phyloP scores from a whole-genome alignment of 2,113 vertebrate species.

The Leptobrachium ailaonicum region DNA sequence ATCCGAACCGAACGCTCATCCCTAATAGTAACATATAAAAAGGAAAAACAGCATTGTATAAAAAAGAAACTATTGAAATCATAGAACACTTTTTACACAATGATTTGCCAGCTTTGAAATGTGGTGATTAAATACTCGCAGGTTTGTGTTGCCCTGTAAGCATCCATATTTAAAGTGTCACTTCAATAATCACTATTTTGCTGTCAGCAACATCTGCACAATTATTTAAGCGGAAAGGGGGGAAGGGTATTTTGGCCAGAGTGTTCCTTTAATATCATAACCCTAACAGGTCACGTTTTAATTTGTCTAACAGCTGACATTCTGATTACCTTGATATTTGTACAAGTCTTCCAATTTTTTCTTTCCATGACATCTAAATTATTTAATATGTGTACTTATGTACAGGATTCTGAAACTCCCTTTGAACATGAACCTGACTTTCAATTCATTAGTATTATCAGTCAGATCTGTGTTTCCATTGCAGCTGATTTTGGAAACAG shows the following conservation, averaged over 20 bases:
- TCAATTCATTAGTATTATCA: conserved; percentile 55
- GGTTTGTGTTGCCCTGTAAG: no score
- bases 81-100: no score
- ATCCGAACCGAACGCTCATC: no score
- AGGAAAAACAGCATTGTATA: no score
- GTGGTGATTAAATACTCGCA: no score
- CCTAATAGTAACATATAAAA: no score
- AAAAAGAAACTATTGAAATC: no score
- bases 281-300: conserved; percentile 43
- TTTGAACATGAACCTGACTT: conserved; percentile 42
- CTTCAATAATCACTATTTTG: not conserved
- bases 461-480: conserved; percentile 30
- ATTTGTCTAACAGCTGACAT: conserved; percentile 36
- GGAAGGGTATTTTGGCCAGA: conserved; percentile 50
- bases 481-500: not conserved
- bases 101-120: no score
- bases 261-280: conserved; percentile 41
- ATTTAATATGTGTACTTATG: conserved; percentile 53
- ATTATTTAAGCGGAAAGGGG: conserved; percentile 41
- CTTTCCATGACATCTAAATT: conserved; percentile 56
- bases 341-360: conserved; percentile 53
- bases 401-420: not conserved
- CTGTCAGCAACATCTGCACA: not conserved
- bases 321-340: conserved; percentile 59
- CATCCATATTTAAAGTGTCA: no score